phyloP scores from a whole-genome alignment of 2,888 invertebrate species.

The Itoplectis maculator region DNA sequence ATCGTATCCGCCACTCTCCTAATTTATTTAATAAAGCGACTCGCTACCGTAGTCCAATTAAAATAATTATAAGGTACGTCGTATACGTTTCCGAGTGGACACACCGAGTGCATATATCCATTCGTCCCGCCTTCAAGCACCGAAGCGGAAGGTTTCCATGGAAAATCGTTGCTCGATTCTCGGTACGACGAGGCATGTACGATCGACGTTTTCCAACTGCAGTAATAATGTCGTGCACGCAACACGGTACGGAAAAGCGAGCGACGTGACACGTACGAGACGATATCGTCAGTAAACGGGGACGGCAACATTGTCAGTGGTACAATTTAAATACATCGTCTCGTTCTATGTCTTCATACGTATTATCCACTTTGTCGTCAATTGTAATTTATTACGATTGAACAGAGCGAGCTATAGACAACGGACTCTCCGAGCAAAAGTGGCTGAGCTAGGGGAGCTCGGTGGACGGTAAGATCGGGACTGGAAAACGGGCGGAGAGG shows the following conservation, averaged over 20 bases:
- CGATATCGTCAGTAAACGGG: not conserved
- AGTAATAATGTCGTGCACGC: not conserved
- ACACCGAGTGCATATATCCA: no score
- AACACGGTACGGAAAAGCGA: not conserved
- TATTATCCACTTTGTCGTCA: not conserved
- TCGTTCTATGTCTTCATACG: not conserved
- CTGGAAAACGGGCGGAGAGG: not conserved
- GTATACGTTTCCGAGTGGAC: not conserved
- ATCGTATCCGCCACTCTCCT: not conserved
- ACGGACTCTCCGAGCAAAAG: no score
- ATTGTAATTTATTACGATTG: conserved; percentile 6
- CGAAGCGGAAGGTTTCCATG: not conserved
- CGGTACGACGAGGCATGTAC: not conserved
- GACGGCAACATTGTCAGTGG: not conserved
- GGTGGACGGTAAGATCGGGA: not conserved
- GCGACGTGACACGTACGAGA: not conserved
- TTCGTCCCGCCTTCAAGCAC: not conserved
- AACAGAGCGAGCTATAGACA: no score
- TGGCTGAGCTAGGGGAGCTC: not conserved
- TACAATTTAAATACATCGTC: not conserved
- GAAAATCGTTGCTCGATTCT: conserved; percentile 26
- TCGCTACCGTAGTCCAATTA: not conserved
- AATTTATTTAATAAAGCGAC: not conserved
- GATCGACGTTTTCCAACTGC: not conserved
- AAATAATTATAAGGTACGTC: not conserved